phyloP scores from a whole-genome alignment of 2,113 vertebrate species.

The Ceuthmochares aereus region DNA sequence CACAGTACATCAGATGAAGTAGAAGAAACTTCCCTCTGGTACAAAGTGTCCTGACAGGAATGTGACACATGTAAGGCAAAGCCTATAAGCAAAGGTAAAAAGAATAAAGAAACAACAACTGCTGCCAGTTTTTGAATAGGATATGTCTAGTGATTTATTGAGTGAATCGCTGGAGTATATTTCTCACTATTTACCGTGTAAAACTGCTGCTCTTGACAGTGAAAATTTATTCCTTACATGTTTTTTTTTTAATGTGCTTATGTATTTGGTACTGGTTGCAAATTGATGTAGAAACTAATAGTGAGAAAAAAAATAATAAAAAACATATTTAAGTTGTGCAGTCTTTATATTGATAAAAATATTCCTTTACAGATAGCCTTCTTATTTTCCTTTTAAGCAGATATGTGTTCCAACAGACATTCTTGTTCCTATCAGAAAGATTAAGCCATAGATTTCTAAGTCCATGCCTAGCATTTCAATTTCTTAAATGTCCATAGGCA shows the following conservation, averaged over 20 bases:
- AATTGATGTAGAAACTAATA: not conserved
- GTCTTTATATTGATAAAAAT: not conserved
- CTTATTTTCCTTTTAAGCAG: not conserved
- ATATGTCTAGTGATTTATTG: not conserved
- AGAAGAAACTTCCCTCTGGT: not conserved
- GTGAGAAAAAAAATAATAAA: not conserved
- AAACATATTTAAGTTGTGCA: not conserved
- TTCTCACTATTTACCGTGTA: not conserved
- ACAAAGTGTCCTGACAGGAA: not conserved
- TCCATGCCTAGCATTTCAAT: not conserved
- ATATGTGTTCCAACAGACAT: not conserved
- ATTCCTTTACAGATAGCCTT: not conserved
- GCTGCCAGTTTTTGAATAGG: not conserved
- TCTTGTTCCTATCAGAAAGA: not conserved
- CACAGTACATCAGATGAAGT: not conserved
- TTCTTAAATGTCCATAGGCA: not conserved
- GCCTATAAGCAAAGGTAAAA: conserved; percentile 10
- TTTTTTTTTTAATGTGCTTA: not conserved
- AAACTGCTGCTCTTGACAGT: not conserved
- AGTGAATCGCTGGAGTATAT: not conserved
- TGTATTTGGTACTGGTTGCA: not conserved
- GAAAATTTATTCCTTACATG: not conserved
- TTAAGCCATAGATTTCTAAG: not conserved
- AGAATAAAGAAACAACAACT: conserved; percentile 6
- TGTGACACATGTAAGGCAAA: not conserved